A percentile compares a stretch with the other conserved stretches of the same genome.
phyloP scores from a whole-genome alignment of 1,140 invertebrate species.

The Hydropsyche tenuis region DNA sequence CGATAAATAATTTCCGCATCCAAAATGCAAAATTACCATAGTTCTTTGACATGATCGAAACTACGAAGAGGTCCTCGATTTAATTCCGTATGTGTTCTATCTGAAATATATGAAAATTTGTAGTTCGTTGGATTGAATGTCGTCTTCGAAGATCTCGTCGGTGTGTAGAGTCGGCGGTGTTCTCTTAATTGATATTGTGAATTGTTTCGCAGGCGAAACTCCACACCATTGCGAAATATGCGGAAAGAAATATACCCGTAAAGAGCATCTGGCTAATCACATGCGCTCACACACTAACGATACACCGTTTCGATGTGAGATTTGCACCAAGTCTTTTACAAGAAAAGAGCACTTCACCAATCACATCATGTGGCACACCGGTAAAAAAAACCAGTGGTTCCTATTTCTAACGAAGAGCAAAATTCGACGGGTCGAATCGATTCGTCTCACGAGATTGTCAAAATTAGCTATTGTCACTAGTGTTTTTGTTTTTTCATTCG shows the following conservation, averaged over 20 bases:
- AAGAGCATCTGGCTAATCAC: slow-evolving; percentile 78
- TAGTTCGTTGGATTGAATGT: too few relatives aligned
- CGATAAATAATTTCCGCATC: too few relatives aligned
- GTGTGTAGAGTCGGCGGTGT: slow-evolving; percentile 23
- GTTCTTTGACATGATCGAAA: too few relatives aligned
- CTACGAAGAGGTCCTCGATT: too few relatives aligned
- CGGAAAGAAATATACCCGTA: slow-evolving; percentile 79
- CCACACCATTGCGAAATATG: slow-evolving; percentile 77
- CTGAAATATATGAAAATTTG: too few relatives aligned
- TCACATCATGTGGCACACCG: slow-evolving; percentile 85
- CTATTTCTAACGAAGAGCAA: background rate
- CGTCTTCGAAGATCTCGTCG: background rate
- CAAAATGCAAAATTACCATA: too few relatives aligned
- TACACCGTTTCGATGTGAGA: slow-evolving; percentile 78
- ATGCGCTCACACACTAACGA: slow-evolving; percentile 85
- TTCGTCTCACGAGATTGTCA: background rate
- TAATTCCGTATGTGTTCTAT: too few relatives aligned
- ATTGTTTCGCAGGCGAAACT: slow-evolving; percentile 74
- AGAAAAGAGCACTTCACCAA: slow-evolving; percentile 86
- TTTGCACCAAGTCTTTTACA: slow-evolving; percentile 87
- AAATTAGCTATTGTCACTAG: background rate
- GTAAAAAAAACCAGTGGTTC: slow-evolving; percentile 53
- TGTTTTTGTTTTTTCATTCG: too few relatives aligned
- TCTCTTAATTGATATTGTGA: background rate
- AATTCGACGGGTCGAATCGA: background rate